Percentiles rank a stretch among this genome's conserved stretches.
phyloP scores from a whole-genome alignment of 2,113 vertebrate species.

The Equus quagga region DNA sequence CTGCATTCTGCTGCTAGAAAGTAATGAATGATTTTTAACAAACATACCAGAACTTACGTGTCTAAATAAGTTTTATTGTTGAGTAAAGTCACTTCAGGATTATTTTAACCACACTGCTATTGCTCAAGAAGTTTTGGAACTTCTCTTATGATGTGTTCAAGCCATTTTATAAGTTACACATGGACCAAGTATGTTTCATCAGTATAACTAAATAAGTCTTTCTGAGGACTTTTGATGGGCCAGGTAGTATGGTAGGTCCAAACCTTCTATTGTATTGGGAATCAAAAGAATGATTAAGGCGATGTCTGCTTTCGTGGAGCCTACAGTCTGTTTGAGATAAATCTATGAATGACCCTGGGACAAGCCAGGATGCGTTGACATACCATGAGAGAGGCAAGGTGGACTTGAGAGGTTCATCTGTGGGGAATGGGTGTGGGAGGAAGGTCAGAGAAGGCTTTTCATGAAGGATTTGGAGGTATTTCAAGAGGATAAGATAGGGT shows the following conservation, averaged over 20 bases:
- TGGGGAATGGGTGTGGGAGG: background rate
- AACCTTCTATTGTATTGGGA: background rate
- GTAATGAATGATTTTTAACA: background rate
- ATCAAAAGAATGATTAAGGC: background rate
- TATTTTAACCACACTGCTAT: background rate
- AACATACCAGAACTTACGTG: background rate
- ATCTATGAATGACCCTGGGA: too few relatives aligned
- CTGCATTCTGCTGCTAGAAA: background rate
- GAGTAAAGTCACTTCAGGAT: background rate
- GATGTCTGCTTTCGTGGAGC: background rate
- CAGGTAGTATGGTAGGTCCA: background rate
- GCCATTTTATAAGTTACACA: background rate
- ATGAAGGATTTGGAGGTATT: background rate
- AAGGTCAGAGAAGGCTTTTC: background rate
- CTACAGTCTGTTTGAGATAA: background rate
- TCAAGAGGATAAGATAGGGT: background rate
- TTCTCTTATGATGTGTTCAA: background rate
- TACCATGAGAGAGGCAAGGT: background rate
- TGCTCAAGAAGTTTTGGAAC: background rate
- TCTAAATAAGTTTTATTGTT: background rate
- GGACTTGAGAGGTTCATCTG: background rate
- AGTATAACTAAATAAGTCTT: background rate
- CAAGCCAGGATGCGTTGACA: background rate
- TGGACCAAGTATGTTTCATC: background rate
- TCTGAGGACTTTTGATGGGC: background rate